Conservation (phyloP, 1,140 invertebrate genomes). For the Temnothorax curvispinosus region DNA sequence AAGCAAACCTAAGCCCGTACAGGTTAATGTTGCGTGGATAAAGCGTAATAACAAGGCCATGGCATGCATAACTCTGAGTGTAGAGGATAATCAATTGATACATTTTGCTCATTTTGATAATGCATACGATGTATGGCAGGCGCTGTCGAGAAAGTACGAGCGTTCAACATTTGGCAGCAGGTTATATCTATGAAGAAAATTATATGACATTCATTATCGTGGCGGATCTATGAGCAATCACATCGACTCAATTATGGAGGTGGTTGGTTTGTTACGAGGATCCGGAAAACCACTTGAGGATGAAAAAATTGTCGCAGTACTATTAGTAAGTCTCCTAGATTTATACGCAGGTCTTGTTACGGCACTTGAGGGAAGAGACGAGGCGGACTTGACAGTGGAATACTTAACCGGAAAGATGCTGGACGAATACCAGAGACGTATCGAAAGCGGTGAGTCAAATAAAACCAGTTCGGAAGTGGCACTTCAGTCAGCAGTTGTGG, state of each 20-base stretch:
- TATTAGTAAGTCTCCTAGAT: constrained; percentile 69
- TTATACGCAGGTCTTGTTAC: constrained; percentile 68
- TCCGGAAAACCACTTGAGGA: constrained; percentile 67
- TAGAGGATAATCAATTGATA: constrained; percentile 16
- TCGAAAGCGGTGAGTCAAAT: not conserved
- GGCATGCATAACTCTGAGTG: not conserved
- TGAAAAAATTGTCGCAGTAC: constrained; percentile 67
- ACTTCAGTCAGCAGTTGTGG: not conserved
- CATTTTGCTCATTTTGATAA: constrained; percentile 11
- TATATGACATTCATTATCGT: constrained; percentile 45
- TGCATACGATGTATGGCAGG: constrained; percentile 45
- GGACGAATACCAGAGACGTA: not conserved
- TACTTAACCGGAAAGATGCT: not conserved
- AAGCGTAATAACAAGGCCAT: constrained; percentile 5
- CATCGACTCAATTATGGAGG: constrained; percentile 65
- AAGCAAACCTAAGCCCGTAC: not conserved
- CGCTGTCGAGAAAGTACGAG: constrained; percentile 60
- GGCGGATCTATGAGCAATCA: constrained; percentile 34
- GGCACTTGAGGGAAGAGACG: constrained; percentile 66
- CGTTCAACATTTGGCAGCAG: constrained; percentile 64
- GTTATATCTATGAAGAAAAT: constrained; percentile 63
- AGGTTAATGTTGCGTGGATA: not conserved
- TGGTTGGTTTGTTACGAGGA: constrained; percentile 62
- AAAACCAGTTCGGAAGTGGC: not conserved
- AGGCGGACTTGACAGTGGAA: constrained; percentile 69